Evolutionary conservation across 2,797 vertebrate genomes (phyloP).

Genomic region (Nothura maculosa): DNA sequence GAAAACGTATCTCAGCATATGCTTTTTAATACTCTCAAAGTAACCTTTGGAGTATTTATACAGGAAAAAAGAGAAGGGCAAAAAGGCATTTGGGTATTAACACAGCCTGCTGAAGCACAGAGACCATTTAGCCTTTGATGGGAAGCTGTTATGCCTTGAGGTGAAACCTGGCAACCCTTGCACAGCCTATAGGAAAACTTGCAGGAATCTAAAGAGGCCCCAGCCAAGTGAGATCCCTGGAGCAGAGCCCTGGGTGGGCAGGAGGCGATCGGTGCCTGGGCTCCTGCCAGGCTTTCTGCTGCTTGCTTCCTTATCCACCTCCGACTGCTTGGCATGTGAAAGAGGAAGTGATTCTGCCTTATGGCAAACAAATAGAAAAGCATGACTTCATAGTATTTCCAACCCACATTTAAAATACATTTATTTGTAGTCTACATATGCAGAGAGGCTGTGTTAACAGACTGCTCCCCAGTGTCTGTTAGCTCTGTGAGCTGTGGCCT

Average conservation of each 20-base stretch:
- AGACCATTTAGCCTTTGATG: not conserved
- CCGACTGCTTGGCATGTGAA: not conserved
- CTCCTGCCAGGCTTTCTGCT: not conserved
- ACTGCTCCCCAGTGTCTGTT: not conserved
- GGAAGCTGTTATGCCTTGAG: not conserved
- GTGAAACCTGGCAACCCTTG: not conserved
- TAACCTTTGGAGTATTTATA: not conserved
- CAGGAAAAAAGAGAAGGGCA: not conserved
- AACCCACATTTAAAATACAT: not conserved
- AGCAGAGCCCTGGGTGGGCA: not conserved
- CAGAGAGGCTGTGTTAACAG: not conserved
- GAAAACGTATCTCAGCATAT: not conserved
- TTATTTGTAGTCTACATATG: not conserved
- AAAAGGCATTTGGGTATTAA: not conserved
- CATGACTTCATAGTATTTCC: not conserved
- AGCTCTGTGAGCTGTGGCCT: not conserved
- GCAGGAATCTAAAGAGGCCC: not conserved
- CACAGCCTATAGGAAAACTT: not conserved
- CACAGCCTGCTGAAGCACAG: not conserved
- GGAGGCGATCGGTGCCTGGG: not conserved
- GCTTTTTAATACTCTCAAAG: not conserved
- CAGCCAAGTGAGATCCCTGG: not conserved
- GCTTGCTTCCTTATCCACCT: slow-evolving; percentile 15
- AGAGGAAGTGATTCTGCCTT: slow-evolving; percentile 9
- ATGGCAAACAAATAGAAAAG: not conserved